Base-by-base conservation (phyloP, 2,888 invertebrate genomes). In the Acholoe squamosa region DNA sequence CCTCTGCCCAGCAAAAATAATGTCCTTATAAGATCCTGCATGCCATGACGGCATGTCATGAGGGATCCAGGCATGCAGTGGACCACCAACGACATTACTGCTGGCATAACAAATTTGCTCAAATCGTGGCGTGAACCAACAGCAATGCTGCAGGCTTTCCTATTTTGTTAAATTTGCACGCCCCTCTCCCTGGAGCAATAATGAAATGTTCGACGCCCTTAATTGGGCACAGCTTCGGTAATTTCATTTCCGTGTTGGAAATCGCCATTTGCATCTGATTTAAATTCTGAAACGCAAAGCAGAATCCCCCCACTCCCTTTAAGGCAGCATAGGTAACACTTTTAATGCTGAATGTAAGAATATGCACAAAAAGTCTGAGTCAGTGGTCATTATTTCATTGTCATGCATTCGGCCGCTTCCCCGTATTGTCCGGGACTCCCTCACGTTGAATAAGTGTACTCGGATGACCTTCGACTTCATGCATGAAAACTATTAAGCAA, bases 191-290 rank as follows among this genome's bases (percentile, higher is more conserved):
- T 28, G 1, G 28, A 25, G 14, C 28, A 71, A 28, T 25, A 71
- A 71, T 71, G 25, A 71, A 71, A 71, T 71, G 71, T 71, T 71
- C 71, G n/a, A n/a, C 28, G 71, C 28, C 71, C 71, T 71, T 71
- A 71, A 71, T 71, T 71, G 71, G n/a, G 19, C 71, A 71, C 71
- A 28, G 71, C 71, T 71, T 71, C 71, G 25, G 71, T 71, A 71
- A 71, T 25, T 71, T 25, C 28, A 28, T 71, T 25, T 16, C 71
- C 71, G 71, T 28, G 71, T 28, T 28, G 71, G 28, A 71, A 71
- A 71, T 71, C 71, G 71, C 25, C 14, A 71, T 71, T 71, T 71
- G 71, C 71, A 71, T 71, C n/a, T 71, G 71, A 71, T 71, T 25
- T 71, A 25, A 71, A 71, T 71, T 25, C 71, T 5, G 71, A 5